Evolutionary conservation across 2,888 invertebrate species (phyloP).

Genomic region (Willowsia nigromaculata): DNA sequence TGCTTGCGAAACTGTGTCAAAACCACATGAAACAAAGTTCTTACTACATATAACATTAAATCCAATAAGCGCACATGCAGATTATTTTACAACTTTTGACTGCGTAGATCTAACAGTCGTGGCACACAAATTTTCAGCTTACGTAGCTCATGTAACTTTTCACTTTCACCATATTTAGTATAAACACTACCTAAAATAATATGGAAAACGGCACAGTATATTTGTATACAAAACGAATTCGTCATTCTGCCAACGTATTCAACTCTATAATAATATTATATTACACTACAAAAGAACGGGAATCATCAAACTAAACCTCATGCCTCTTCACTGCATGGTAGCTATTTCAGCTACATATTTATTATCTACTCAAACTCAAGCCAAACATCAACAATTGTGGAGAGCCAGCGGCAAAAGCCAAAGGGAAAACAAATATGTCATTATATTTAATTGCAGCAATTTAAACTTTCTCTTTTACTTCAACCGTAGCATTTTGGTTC

Average conservation of each 20-base stretch:
- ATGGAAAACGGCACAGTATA: neutral
- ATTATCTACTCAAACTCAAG: constrained; percentile 27
- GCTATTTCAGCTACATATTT: constrained; percentile 3
- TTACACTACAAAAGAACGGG: neutral
- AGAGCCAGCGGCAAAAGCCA: constrained; percentile 33
- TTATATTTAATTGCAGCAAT: constrained; percentile 70
- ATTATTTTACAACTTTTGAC: constrained; percentile 17
- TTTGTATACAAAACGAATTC: neutral
- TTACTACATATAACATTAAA: neutral
- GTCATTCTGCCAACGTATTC: constrained; percentile 3
- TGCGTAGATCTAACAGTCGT: neutral
- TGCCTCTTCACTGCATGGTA: neutral
- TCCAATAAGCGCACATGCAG: neutral
- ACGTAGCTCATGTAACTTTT: too few species aligned
- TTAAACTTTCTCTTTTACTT: constrained; percentile 54
- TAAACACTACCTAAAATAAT: neutral
- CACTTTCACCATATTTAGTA: too few species aligned
- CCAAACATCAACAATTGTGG: constrained; percentile 62
- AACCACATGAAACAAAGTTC: constrained; percentile 28
- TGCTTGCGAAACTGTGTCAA: constrained; percentile 89
- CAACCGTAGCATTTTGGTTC: neutral
- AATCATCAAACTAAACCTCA: neutral
- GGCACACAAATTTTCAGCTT: neutral
- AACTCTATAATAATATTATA: constrained; percentile 26
- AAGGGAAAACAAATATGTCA: constrained; percentile 65